Evolutionary conservation across 2,888 invertebrate species (phyloP).

Genomic region (Leucozona laternaria): DNA sequence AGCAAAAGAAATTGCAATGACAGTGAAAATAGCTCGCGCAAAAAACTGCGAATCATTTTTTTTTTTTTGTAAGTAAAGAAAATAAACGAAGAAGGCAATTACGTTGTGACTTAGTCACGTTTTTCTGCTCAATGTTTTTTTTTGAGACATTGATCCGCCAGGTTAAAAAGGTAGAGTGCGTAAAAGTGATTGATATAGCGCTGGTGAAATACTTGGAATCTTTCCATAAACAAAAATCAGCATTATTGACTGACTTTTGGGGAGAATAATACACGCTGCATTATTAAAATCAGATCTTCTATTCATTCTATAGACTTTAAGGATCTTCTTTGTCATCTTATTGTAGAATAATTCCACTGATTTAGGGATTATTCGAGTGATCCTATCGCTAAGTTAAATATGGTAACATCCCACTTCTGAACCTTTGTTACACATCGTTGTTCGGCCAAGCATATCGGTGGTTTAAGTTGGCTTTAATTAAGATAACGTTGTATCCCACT

Average conservation of each 20-base stretch:
- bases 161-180: not conserved
- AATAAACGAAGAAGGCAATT: not conserved
- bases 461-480: too few species aligned
- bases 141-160: not conserved
- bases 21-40: slow-evolving; percentile 27
- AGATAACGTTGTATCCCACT: too few species aligned
- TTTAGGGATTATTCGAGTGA: too few species aligned
- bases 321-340: too few species aligned
- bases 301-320: too few species aligned
- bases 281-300: too few species aligned
- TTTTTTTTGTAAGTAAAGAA: not conserved
- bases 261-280: too few species aligned
- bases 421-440: not conserved
- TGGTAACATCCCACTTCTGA: not conserved
- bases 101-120: slow-evolving; percentile 4
- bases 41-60: not conserved
- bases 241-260: too few species aligned
- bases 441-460: too few species aligned
- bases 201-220: not conserved
- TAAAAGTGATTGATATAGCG: not conserved
- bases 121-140: not conserved
- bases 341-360: too few species aligned
- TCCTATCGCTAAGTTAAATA: too few species aligned
- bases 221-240: too few species aligned
- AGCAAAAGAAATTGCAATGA: slow-evolving; percentile 44